Base-by-base conservation (phyloP, 2,888 invertebrate genomes). In the Psococerastis gibbosa region DNA sequence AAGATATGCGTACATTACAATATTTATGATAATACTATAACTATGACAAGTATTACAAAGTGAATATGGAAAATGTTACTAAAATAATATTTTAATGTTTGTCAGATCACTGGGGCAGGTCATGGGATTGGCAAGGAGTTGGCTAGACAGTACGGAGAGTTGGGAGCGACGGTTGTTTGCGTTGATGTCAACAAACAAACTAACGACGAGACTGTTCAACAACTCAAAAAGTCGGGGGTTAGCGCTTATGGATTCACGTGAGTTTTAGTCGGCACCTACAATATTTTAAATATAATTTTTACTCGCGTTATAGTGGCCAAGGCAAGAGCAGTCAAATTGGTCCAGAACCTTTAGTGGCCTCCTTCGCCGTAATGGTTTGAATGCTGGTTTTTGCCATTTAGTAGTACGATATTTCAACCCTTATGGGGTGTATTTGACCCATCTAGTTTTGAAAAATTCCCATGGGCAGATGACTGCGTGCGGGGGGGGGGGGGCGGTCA, bases 81-180 rank as follows among this genome's bases (percentile, higher is more conserved):
- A n/a, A n/a, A n/a, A n/a, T n/a, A n/a, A n/a, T n/a, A n/a, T n/a
- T n/a, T n/a, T n/a, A n/a, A n/a, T n/a, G n/a, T n/a, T n/a, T n/a
- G n/a, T n/a, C n/a, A n/a, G 84, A 73, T 89, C 47, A 87, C 88
- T 13, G 88, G 88, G 18, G 70, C 83, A 1, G 85, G 83, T 0
- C 82, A 82, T 60, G 87, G 87, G 8, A 83, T 88, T 56, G 88
- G 88, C 1, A 69, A 75, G 42, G 78, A 83, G 58, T 63, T 85
- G 48, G 79, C 83, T 1, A 55, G 78, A 31, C 72, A 78, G 52
- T 81, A 83, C 55, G 74, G 75, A 1, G 66, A 69, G 34, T 65
- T 75, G 27, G 82, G 82, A 0, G 75, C 80, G 22, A 70, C 68
- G 8, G 71, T 87, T 2, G 68, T 85, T 4, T 80, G 82, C 51